These are phyloP conservation scores for Actenoides lindsayi DNA, from an alignment of 2,113 vertebrate species.

Conservation along the genomic window DNA sequence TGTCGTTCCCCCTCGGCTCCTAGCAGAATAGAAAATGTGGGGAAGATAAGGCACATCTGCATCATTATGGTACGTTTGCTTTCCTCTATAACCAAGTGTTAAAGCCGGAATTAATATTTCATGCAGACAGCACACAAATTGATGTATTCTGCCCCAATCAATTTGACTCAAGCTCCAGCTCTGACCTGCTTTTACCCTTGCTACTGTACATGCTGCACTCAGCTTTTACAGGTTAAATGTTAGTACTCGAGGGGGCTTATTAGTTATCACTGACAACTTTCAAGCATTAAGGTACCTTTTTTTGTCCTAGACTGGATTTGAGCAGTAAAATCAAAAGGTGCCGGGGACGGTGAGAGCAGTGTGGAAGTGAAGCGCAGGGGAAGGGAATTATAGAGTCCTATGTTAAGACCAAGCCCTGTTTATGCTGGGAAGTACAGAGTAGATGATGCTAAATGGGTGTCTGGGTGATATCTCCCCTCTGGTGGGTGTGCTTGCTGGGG, in stretches of 20 bases:
- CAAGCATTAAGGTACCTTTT: not conserved
- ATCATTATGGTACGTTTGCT: not conserved
- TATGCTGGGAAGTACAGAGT: not conserved
- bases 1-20: not conserved
- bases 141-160: constrained; percentile 1
- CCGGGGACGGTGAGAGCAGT: not conserved
- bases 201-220: rapidly evolving
- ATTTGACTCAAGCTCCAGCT: constrained; percentile 35
- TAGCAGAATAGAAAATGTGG: not conserved
- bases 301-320: not conserved
- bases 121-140: not conserved
- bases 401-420: not conserved
- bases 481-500: not conserved
- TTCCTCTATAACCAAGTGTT: not conserved
- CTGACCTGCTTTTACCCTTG: constrained; percentile 30
- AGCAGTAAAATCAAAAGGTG: not conserved
- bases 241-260: not conserved
- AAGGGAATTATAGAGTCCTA: not conserved
- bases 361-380: not conserved
- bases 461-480: not conserved
- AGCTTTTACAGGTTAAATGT: constrained; percentile 5
- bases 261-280: not conserved
- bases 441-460: not conserved
- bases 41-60: not conserved
- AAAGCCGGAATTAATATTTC: constrained; percentile 38